Base-by-base conservation (phyloP, 2,888 invertebrate species). In the Lucinisca nassula region DNA sequence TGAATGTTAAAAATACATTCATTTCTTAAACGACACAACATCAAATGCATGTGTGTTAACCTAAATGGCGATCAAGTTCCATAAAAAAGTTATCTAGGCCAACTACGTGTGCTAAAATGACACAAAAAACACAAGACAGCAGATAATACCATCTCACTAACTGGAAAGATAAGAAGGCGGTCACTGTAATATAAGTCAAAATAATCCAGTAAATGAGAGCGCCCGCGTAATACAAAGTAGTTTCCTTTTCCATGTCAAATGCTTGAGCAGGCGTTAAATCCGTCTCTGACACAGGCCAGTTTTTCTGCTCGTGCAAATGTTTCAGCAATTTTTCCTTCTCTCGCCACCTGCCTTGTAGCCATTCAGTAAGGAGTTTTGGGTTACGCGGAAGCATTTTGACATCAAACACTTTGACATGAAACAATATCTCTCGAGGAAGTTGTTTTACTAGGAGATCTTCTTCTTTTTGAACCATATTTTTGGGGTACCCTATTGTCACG, bases 401-500 rank as follows among this genome's bases (percentile, higher is more conserved):
- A 67, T 89, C 85, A 82, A 94, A 86, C 76, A 94, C 97, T 95
- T 97, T 97, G 87, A 98, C 97, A 96, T 98, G 97, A 95, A 98
- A 98, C 95, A 98, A 98, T 4, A 98, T 98, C 94, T 98, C 97
- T 87, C 97, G 97, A 0, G 98, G 98, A 93, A 98, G 97, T 84
- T 97, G 97, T n/a, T 98, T 98, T 21, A 96, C 96, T 4, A 98
- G 94, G 73, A 98, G 96, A 93, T 98, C 97, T 32, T 97, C 95
- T 96, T 98, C 98, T n/a, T 97, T 97, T 96, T 98, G 98, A 0
- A 98, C 98, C 37, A 97, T 96, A 24, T 97, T 97, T 90, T 97
- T 97, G 8, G 98, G 98, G 96, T 98, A 98, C 0, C 97, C 98
- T 21, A 98, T 97, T 0, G 98, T 98, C 90, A 98, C 97, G 95